Percentiles rank a stretch among this genome's conserved stretches.
phyloP scores from a whole-genome alignment of 2,113 vertebrate species.

The Hydropotes inermis region DNA sequence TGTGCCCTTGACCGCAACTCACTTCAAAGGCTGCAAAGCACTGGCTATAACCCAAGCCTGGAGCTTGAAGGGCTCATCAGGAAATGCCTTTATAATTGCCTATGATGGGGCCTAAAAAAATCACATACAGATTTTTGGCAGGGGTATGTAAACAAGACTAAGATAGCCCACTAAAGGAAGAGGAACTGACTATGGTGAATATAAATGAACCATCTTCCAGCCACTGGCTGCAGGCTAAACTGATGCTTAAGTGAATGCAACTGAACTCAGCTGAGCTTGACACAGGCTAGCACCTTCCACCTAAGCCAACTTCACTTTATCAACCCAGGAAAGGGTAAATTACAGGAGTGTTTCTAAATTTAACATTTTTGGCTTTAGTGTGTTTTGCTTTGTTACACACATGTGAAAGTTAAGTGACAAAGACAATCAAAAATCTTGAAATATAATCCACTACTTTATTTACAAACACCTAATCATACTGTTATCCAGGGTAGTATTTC shows the following conservation, averaged over 20 bases:
- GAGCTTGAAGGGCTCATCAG: too few species aligned
- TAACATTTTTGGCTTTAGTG: neutral
- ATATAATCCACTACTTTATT: neutral
- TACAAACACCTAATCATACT: neutral
- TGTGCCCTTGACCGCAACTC: rapidly evolving
- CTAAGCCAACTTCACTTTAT: neutral
- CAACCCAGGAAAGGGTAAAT: neutral
- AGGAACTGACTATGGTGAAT: neutral
- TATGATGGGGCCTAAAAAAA: neutral
- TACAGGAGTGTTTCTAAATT: neutral
- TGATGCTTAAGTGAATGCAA: neutral
- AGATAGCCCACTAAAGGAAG: neutral
- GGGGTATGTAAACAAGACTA: neutral
- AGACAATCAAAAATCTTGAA: neutral
- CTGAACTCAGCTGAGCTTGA: neutral
- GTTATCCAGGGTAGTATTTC: neutral
- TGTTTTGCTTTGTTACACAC: neutral
- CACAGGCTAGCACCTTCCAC: neutral
- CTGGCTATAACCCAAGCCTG: too few species aligned
- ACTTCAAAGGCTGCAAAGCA: neutral
- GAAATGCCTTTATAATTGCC: neutral
- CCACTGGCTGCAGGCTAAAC: neutral
- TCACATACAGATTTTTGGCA: neutral
- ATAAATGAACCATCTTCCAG: neutral
- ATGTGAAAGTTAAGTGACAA: neutral